Evolutionary conservation across 2,888 invertebrate species (phyloP).

Genomic region (Petrolisthes cinctipes): DNA sequence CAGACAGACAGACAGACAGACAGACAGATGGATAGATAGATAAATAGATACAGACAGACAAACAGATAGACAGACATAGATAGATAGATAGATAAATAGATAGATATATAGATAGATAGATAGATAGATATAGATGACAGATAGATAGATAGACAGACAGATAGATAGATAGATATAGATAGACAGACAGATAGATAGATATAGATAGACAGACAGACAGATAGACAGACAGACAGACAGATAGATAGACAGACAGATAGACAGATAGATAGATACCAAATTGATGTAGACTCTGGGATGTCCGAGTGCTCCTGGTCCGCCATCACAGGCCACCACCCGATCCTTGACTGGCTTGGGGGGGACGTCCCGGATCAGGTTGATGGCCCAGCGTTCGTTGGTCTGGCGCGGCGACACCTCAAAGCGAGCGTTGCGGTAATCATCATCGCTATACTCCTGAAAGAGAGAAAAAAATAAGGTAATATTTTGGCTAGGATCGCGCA

Average conservation of each 20-base stretch:
- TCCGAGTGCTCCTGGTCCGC: slow-evolving; percentile 94
- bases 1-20: too few relatives aligned
- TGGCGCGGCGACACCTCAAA: slow-evolving; percentile 84
- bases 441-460: slow-evolving; percentile 21
- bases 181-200: background rate
- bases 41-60: too few relatives aligned
- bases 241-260: background rate
- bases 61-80: too few relatives aligned
- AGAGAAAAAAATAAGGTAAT: too few relatives aligned
- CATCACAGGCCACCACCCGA: slow-evolving; percentile 91
- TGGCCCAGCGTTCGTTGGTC: slow-evolving; percentile 89
- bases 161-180: background rate
- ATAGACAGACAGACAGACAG: background rate
- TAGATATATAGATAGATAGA: background rate
- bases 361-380: slow-evolving; percentile 87
- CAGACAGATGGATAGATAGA: too few relatives aligned
- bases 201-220: slow-evolving; percentile 66
- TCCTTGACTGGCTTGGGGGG: slow-evolving; percentile 83
- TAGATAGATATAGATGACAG: background rate
- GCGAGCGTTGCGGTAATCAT: slow-evolving; percentile 76
- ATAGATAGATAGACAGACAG: background rate
- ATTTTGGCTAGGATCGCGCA: too few relatives aligned
- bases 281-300: slow-evolving; percentile 99
- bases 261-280: slow-evolving; percentile 77
- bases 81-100: too few relatives aligned